phyloP scores from a whole-genome alignment of 2,113 vertebrate species.

The Ammodytes marinus region DNA sequence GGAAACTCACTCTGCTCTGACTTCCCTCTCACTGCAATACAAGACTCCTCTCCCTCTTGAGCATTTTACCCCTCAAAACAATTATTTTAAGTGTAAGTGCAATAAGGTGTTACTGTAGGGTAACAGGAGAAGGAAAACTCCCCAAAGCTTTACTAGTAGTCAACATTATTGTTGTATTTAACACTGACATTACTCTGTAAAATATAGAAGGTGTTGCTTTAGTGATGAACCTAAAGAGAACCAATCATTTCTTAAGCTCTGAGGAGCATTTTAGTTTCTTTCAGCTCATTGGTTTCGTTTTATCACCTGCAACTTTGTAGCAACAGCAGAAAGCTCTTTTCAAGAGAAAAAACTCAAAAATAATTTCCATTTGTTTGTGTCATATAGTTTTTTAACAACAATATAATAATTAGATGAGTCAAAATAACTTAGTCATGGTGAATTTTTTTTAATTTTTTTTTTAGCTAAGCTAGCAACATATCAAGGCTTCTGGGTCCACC shows the following conservation, averaged over 20 bases:
- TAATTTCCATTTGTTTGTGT: too few relatives aligned
- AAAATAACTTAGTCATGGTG: too few relatives aligned
- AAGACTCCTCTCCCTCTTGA: not conserved
- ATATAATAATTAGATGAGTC: too few relatives aligned
- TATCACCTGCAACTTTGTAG: not conserved
- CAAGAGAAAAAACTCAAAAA: not conserved
- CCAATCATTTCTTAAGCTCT: not conserved
- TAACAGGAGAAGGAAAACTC: not conserved
- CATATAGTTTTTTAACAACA: too few relatives aligned
- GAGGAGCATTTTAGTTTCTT: not conserved
- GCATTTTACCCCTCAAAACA: not conserved
- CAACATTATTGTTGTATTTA: not conserved
- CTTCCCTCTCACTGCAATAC: conserved; percentile 15
- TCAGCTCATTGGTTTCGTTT: not conserved
- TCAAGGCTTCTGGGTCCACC: too few relatives aligned
- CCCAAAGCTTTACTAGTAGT: not conserved
- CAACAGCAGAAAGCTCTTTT: not conserved
- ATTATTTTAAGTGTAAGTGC: not conserved
- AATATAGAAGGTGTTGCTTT: not conserved
- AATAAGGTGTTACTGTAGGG: not conserved
- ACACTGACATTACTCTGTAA: not conserved
- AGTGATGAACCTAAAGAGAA: not conserved
- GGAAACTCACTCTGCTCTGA: conserved; percentile 33
- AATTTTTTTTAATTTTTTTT: too few relatives aligned
- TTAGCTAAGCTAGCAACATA: too few relatives aligned